These are phyloP conservation scores for Amphipoea lucens DNA, from an alignment of 2,888 invertebrate species.

Conservation along the genomic window DNA sequence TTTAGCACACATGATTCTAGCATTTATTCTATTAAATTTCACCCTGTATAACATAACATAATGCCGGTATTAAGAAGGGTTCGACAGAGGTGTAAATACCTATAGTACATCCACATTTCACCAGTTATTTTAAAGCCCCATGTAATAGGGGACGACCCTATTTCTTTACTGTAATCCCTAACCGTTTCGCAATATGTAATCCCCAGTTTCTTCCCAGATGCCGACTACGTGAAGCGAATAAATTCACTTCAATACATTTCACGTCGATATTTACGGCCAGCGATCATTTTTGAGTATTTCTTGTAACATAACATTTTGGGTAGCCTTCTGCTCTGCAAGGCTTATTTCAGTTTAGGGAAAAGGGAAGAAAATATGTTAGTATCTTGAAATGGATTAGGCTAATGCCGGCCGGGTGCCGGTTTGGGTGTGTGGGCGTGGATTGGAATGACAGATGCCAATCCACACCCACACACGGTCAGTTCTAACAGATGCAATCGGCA, in stretches of 20 bases:
- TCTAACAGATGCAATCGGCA: too few relatives aligned
- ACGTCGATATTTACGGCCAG: slow-evolving; percentile 6
- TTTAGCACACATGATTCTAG: too few relatives aligned
- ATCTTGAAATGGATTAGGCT: not conserved
- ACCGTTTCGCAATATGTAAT: not conserved
- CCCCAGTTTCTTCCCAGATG: not conserved
- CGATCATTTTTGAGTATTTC: slow-evolving; percentile 12
- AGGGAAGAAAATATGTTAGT: not conserved
- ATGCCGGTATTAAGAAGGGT: not conserved
- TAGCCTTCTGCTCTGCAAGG: not conserved
- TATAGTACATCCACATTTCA: not conserved
- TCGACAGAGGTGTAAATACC: not conserved
- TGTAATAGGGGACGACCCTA: not conserved
- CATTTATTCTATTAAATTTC: too few relatives aligned
- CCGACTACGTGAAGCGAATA: slow-evolving; percentile 29
- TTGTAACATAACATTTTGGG: not conserved
- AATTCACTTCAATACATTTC: slow-evolving; percentile 36
- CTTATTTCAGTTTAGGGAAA: slow-evolving; percentile 10
- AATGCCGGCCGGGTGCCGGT: not conserved
- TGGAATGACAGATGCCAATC: too few relatives aligned
- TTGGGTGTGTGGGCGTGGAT: too few relatives aligned
- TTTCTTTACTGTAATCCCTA: not conserved
- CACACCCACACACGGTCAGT: too few relatives aligned
- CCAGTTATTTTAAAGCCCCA: not conserved
- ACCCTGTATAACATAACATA: too few relatives aligned